phyloP scores from a whole-genome alignment of 2,888 invertebrate species.

The Hedychridium roseum region DNA sequence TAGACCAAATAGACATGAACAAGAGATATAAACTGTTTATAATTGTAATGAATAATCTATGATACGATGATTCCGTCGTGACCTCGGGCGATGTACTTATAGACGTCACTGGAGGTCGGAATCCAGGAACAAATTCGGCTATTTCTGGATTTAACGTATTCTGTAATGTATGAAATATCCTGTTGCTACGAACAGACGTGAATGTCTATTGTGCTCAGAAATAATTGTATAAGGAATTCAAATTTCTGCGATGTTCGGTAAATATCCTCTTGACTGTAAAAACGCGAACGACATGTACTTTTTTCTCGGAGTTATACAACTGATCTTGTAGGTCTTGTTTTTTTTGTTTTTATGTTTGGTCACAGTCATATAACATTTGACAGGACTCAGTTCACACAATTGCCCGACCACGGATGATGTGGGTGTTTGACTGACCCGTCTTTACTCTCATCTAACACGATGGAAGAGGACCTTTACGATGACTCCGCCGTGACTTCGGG shows the following conservation, averaged over 20 bases:
- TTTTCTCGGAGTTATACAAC: slow-evolving; percentile 33
- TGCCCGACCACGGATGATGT: slow-evolving; percentile 39
- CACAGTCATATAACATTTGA: slow-evolving; percentile 48
- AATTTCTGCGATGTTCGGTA: slow-evolving; percentile 28
- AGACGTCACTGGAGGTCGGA: slow-evolving; percentile 40
- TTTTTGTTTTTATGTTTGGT: slow-evolving; percentile 41
- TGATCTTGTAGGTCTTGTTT: slow-evolving; percentile 34
- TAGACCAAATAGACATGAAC: slow-evolving; percentile 1
- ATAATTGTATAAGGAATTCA: slow-evolving; percentile 18
- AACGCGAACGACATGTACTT: slow-evolving; percentile 32
- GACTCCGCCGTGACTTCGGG: slow-evolving; percentile 55
- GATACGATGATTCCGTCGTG: slow-evolving; percentile 56
- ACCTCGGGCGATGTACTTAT: slow-evolving; percentile 53
- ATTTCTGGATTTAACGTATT: slow-evolving; percentile 85
- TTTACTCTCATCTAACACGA: slow-evolving; percentile 7
- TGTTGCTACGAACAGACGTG: too few relatives aligned
- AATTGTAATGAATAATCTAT: slow-evolving; percentile 29
- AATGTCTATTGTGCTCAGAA: too few relatives aligned
- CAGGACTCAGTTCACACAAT: slow-evolving; percentile 44
- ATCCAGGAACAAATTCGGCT: slow-evolving; percentile 81
- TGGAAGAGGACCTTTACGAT: too few relatives aligned
- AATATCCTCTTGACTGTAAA: slow-evolving; percentile 32
- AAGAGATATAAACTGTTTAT: slow-evolving; percentile 28
- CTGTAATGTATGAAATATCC: too few relatives aligned
- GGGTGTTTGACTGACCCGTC: slow-evolving; percentile 10